A percentile compares a stretch with the other conserved stretches of the same genome.
phyloP scores from a whole-genome alignment of 2,797 vertebrate genomes.

The Acanthurus leucopareius region DNA sequence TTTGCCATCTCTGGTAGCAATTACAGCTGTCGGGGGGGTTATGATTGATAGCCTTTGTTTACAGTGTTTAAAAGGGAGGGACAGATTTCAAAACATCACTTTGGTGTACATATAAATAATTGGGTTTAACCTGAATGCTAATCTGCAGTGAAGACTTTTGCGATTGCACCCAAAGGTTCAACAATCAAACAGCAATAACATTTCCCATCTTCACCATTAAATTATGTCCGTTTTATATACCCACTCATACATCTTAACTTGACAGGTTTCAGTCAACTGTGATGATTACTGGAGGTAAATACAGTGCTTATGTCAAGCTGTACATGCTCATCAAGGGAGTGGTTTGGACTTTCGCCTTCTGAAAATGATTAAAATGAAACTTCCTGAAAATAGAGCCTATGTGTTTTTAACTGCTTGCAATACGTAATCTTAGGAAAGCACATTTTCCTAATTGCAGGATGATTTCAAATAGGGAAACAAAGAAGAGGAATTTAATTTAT shows the following conservation, averaged over 20 bases:
- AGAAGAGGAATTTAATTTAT: slow-evolving; percentile 38
- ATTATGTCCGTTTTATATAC: slow-evolving; percentile 84
- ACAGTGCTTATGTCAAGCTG: slow-evolving; percentile 71
- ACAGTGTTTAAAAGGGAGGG: slow-evolving; percentile 86
- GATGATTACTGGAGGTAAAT: slow-evolving; percentile 81
- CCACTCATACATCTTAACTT: slow-evolving; percentile 86
- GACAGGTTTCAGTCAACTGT: slow-evolving; percentile 87
- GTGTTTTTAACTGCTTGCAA: slow-evolving; percentile 59
- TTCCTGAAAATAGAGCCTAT: slow-evolving; percentile 61
- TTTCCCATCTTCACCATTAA: slow-evolving; percentile 88
- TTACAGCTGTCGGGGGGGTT: slow-evolving; percentile 84
- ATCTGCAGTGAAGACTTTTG: slow-evolving; percentile 77
- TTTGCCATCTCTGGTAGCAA: slow-evolving; percentile 83
- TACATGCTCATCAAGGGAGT: slow-evolving; percentile 75
- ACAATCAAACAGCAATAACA: slow-evolving; percentile 89
- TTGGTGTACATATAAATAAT: slow-evolving; percentile 85
- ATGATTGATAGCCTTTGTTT: slow-evolving; percentile 90
- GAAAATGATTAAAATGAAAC: slow-evolving; percentile 76
- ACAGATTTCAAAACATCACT: slow-evolving; percentile 87
- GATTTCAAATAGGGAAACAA: slow-evolving; percentile 49
- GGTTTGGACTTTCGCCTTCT: slow-evolving; percentile 72
- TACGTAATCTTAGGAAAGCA: slow-evolving; percentile 42
- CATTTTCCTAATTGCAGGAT: slow-evolving; percentile 44
- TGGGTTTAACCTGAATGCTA: slow-evolving; percentile 75
- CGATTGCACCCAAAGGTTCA: slow-evolving; percentile 80